Percentiles rank a stretch among this genome's conserved stretches.
Conservation (phyloP, 2,797 vertebrate species). For the Gymnothorax reevesii region DNA sequence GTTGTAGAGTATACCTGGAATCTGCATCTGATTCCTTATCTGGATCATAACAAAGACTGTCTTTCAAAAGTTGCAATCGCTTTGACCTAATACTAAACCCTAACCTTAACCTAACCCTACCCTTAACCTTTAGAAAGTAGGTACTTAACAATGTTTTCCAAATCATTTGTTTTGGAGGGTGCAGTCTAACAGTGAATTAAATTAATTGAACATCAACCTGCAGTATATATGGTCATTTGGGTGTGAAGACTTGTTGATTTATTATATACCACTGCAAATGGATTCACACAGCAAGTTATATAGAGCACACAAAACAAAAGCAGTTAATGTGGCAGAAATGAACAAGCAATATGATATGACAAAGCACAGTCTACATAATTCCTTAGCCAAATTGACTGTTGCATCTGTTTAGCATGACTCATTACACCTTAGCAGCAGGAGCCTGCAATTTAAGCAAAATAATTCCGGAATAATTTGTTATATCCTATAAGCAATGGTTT, state of each 20-base stretch:
- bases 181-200: too few relatives aligned
- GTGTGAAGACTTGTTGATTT: not conserved
- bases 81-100: too few relatives aligned
- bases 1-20: too few relatives aligned
- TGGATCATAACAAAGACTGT: too few relatives aligned
- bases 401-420: constrained; percentile 20
- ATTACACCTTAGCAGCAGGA: constrained; percentile 23
- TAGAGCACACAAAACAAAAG: not conserved
- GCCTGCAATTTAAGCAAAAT: constrained; percentile 12
- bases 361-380: constrained; percentile 1
- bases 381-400: constrained; percentile 18
- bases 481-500: constrained; percentile 1
- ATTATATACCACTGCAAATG: not conserved
- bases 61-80: too few relatives aligned
- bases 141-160: too few relatives aligned
- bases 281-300: not conserved
- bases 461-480: not conserved
- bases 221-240: too few relatives aligned
- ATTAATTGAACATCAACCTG: too few relatives aligned
- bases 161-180: too few relatives aligned
- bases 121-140: too few relatives aligned
- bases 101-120: too few relatives aligned
- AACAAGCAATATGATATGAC: constrained; percentile 10
- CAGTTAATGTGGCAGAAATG: constrained; percentile 11
- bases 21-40: too few relatives aligned